phyloP scores from a whole-genome alignment of 2,797 vertebrate species.

The Dendrocincla fuliginosa region DNA sequence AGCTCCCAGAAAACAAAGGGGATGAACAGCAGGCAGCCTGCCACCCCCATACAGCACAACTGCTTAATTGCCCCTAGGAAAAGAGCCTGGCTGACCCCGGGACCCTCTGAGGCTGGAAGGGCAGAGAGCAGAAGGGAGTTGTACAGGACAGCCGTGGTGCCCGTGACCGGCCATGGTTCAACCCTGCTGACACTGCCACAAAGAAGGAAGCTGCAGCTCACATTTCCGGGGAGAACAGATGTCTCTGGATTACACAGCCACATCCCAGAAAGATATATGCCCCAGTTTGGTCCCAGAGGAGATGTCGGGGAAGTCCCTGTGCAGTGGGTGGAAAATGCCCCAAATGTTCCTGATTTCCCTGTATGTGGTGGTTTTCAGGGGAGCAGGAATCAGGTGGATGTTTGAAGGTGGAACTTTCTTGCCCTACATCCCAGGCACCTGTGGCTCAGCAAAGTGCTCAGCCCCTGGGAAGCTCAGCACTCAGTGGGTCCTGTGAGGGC shows the following conservation, averaged over 20 bases:
- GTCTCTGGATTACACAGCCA: background rate
- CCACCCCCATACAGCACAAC: background rate
- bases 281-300: fast-evolving
- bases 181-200: background rate
- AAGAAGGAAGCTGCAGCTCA: background rate
- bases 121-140: background rate
- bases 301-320: fast-evolving
- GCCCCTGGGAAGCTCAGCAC: background rate
- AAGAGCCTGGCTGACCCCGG: background rate
- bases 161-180: fast-evolving
- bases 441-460: background rate
- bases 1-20: background rate
- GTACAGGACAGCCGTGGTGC: background rate
- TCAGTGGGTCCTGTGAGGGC: fast-evolving
- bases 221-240: background rate
- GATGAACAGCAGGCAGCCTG: background rate
- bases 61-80: background rate
- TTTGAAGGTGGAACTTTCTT: background rate
- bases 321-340: background rate
- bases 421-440: fast-evolving
- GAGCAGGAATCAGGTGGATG: background rate
- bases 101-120: background rate
- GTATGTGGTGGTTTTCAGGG: background rate
- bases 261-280: background rate
- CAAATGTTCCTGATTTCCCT: background rate